Evolutionary conservation across 2,888 invertebrate genomes (phyloP), one percentile per base, ranked within the genome.

Genomic region (Lampropteryx suffumata): DNA sequence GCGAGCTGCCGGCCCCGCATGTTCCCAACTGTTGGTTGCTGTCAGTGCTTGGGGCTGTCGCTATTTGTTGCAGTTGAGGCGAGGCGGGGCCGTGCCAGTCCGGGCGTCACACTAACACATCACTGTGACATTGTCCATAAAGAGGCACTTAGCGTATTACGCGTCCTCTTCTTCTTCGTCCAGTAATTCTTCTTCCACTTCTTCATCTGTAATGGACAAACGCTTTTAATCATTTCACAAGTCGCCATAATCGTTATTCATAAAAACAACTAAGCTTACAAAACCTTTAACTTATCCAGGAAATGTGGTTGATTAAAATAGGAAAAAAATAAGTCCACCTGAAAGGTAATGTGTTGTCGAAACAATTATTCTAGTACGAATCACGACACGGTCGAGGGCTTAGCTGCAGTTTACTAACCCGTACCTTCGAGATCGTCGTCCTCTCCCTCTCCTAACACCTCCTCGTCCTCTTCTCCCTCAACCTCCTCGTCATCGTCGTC

Each of bases 371-470:
- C n/a, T 29, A 24, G 30, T 5, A 4, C 14, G 27, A 34, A 33
- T 29, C 32, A 10, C 36, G 27, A 37, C 42, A 47, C 41, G 30
- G 29, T 43, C 26, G 28, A 42, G 14, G 13, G 27, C 11, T 10
- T 28, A 13, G 10, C 27, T 27, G 29, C 34, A 35, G 41, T 39
- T 29, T 41, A 41, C 37, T 26, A 28, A 36, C 35, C 39, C 32
- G 42, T 85, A 80, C 92, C 93, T 67, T 92, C 93, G 75, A 94
- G 90, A 74, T 94, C 94, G 65, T 93, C 94, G n/a, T 93, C 94
- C 59, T 92, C 92, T 44, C 90, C 92, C 58, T 92, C 93, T 12
- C 88, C 92, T 57, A 92, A 85, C 56, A 91, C 94, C 34, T 93
- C 94, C 6, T 92, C 94, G 34, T 93, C 94, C 37, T 92, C 92